Evolutionary conservation across 2,113 vertebrate species (phyloP).

Genomic region (Eolophus roseicapilla): DNA sequence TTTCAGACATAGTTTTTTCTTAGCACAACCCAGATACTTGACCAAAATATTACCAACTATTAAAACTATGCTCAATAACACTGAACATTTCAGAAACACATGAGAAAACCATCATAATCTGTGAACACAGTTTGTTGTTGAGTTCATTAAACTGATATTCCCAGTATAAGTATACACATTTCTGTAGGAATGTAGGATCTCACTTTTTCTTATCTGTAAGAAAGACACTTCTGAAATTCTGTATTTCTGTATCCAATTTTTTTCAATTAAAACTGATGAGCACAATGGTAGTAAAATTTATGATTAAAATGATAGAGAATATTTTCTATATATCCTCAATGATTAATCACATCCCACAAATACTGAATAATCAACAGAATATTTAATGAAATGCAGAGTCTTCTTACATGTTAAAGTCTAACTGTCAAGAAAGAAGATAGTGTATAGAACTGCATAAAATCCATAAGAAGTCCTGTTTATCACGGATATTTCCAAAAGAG

Average conservation of each 20-base stretch:
- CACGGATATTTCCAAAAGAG: neutral
- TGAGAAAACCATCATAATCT: neutral
- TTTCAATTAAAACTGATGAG: neutral
- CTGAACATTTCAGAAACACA: neutral
- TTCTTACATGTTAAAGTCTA: neutral
- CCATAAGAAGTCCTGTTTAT: neutral
- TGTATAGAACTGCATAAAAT: neutral
- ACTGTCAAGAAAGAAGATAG: neutral
- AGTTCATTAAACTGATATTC: neutral
- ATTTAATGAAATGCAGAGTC: neutral
- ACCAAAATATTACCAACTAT: neutral
- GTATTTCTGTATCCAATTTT: neutral
- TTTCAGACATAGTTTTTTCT: neutral
- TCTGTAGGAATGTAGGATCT: neutral
- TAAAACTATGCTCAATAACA: neutral
- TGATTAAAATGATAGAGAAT: neutral
- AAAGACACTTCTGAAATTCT: neutral
- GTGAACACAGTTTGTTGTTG: neutral
- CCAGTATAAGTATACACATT: neutral
- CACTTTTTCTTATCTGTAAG: neutral
- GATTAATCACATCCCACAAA: neutral
- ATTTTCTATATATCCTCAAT: neutral
- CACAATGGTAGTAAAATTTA: neutral
- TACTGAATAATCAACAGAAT: neutral
- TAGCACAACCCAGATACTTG: neutral